Evolutionary conservation across 2,797 vertebrate genomes (phyloP).

Genomic region (Lates japonicus): DNA sequence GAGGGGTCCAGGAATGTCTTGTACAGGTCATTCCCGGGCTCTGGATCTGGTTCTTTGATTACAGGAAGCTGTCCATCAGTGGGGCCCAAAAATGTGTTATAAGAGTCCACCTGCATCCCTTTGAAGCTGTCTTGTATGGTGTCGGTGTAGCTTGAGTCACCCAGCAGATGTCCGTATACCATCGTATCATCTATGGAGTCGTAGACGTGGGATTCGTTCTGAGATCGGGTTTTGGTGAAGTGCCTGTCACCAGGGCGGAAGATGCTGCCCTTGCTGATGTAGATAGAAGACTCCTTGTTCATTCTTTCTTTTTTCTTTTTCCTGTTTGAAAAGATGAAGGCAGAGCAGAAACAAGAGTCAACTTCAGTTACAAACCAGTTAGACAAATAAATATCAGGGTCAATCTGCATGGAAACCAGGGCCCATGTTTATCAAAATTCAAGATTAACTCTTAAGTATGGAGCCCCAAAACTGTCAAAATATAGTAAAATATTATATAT

Average conservation of each 20-base stretch:
- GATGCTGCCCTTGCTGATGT: conserved; percentile 87
- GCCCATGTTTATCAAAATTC: too few relatives aligned
- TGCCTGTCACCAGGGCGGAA: conserved; percentile 81
- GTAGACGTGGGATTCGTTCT: conserved; percentile 92
- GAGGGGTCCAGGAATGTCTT: conserved; percentile 86
- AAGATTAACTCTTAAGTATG: too few relatives aligned
- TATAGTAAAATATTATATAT: too few relatives aligned
- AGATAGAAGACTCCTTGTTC: conserved; percentile 84
- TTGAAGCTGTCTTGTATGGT: conserved; percentile 64
- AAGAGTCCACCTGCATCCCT: conserved; percentile 87
- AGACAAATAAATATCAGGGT: not conserved
- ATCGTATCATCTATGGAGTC: conserved; percentile 91
- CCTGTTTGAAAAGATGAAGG: conserved; percentile 58
- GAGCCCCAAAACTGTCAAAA: not conserved
- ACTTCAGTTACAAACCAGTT: not conserved
- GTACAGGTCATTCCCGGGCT: conserved; percentile 85
- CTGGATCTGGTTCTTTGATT: conserved; percentile 60
- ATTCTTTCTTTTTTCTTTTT: conserved; percentile 83
- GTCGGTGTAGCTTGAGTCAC: conserved; percentile 68
- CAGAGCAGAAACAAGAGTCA: conserved; percentile 3
- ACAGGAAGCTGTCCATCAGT: conserved; percentile 73
- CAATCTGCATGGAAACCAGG: too few relatives aligned
- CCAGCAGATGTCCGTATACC: conserved; percentile 90
- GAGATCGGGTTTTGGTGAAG: conserved; percentile 85
- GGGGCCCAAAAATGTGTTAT: conserved; percentile 89